Evolutionary conservation across 2,888 invertebrate genomes (phyloP).

Genomic region (Yponomeuta evonymella): DNA sequence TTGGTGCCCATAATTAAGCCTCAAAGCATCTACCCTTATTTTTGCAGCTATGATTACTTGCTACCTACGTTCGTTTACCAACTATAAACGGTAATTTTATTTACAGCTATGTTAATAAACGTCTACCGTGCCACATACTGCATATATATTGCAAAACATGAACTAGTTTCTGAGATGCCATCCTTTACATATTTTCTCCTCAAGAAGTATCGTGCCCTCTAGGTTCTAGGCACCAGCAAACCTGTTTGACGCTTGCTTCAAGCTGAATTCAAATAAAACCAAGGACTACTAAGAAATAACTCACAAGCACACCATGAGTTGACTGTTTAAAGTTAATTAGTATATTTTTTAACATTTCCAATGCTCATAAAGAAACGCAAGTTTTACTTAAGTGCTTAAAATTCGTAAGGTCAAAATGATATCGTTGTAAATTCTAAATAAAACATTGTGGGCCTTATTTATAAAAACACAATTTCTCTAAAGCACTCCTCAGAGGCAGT

Average conservation of each 20-base stretch:
- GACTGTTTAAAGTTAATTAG: not conserved
- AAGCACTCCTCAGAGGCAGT: no score
- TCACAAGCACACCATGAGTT: not conserved
- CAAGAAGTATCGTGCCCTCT: not conserved
- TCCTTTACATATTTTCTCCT: constrained; percentile 5
- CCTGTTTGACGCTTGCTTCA: constrained; percentile 7
- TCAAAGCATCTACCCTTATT: no score
- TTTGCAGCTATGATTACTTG: no score
- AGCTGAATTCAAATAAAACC: constrained; percentile 9
- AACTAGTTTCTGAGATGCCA: not conserved
- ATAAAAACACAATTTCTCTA: no score
- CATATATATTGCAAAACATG: not conserved
- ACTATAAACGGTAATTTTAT: not conserved
- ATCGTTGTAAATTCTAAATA: no score
- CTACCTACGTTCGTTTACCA: no score
- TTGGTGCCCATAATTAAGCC: no score
- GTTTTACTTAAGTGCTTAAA: no score
- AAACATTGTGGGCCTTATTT: not conserved
- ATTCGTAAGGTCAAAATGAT: no score
- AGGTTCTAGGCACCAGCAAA: not conserved
- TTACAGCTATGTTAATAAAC: not conserved
- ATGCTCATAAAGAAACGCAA: no score
- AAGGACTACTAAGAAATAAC: not conserved
- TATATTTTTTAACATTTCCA: no score
- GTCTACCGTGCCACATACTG: not conserved